Base-by-base conservation (phyloP, 2,888 invertebrate genomes). In the Acheta domesticus region DNA sequence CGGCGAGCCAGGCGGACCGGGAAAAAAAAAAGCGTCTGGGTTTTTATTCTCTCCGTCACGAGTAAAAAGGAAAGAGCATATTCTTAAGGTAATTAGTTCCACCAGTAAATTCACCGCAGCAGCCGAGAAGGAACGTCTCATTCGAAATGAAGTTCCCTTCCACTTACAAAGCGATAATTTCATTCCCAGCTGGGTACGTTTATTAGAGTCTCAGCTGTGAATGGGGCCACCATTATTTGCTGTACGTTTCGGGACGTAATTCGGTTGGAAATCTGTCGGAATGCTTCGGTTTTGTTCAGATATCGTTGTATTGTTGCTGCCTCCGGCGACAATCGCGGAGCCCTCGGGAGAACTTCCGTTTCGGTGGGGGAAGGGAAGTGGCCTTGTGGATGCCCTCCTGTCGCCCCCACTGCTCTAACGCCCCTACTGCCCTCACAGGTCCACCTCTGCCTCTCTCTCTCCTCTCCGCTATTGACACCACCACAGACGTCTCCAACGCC, bases 31-130 rank as follows among this genome's bases (percentile, higher is more conserved):
- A 62, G 14, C 62, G 8, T 62, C 62, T 62, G 36, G 36, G 36
- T 36, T 36, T 36, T 36, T 36, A 36, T 36, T 62, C n/a, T 62
- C n/a, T 62, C 62, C n/a, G 62, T 62, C 14, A 8, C 62, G 62
- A 62, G 62, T 62, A 62, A 62, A 62, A 62, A 62, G 62, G 62
- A 62, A 62, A 62, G 62, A 62, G 62, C 62, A 62, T 62, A 62
- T 62, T 62, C 62, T 62, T 62, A 14, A 62, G 62, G 62, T 62
- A 62, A 62, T 62, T 62, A 62, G 62, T 62, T 62, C 62, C 62
- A 62, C 62, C 62, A 62, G 62, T 62, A 62, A 62, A 62, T 62
- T 62, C n/a, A 62, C 62, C 62, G 62, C 62, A 62, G n/a, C 62
- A 62, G 62, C 62, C 62, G 62, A 14, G 62, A 62, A 62, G 62